Evolutionary conservation across 2,888 invertebrate species (phyloP), one percentile per base, ranked within the genome.

Genomic region (Hermodice carunculata): DNA sequence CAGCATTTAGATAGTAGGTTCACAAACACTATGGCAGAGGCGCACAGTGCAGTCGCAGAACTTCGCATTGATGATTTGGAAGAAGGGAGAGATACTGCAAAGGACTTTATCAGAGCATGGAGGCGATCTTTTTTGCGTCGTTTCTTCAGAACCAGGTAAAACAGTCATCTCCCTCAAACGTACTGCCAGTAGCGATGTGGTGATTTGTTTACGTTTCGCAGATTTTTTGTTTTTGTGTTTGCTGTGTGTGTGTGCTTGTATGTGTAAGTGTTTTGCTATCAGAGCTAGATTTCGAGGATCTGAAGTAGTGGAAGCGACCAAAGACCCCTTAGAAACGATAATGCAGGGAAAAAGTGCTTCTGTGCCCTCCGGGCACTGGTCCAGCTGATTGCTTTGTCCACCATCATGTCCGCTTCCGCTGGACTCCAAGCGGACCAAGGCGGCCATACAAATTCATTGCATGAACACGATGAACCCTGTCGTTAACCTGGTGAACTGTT

Each of bases 1-100:
- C n/a, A n/a, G n/a, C n/a, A n/a, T n/a, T n/a, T n/a, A n/a, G n/a
- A n/a, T n/a, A n/a, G n/a, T n/a, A n/a, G n/a, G n/a, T n/a, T n/a
- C n/a, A n/a, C n/a, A n/a, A 40, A 5, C 19, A 28, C 22, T 22
- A 87, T 87, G 87, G 87, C 87, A 19, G 87, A 87, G 78, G 87
- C 86, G 14, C 71, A 86, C 62, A 83, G 83, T 74, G 86, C 86
- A 19, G 85, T 85, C 17, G 72, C 78, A 19, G 83, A 83, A 61
- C 81, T 82, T 1, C 58, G 81, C 24, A 84, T 87, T 32, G 77
- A 78, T 29, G 79, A 82, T 49, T 70, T 86, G 34, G 84, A 85
- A 65, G 84, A 84, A 67, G 81, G 82, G 3, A 75, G 78, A 24
- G 79, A 82, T 57, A 77, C 83, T 11, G 79, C 77, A 74, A 79